Evolutionary conservation across 2,888 invertebrate genomes (phyloP).

Genomic region (Acleris sparsana): DNA sequence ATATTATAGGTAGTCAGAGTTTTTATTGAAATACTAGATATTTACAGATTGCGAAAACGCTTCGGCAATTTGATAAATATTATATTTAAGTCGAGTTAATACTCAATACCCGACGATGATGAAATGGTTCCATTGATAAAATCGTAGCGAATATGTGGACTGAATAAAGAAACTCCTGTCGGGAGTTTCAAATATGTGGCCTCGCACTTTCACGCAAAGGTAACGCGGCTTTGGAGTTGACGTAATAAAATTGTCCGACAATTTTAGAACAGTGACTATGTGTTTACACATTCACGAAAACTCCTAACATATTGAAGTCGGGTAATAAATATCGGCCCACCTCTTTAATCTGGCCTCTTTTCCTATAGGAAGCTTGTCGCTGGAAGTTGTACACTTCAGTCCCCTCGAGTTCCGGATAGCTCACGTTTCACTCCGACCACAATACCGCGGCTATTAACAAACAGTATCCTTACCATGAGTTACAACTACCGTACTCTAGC

Average conservation of each 20-base stretch:
- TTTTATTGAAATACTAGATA: no score
- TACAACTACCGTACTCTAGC: no score
- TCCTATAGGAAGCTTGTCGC: constrained; percentile 4
- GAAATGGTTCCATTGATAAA: no score
- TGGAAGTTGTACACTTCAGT: background rate
- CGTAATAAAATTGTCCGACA: constrained; percentile 16
- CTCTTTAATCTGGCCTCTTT: constrained; percentile 12
- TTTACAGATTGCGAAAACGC: no score
- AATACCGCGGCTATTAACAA: constrained; percentile 52
- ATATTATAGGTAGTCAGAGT: no score
- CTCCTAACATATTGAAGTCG: constrained; percentile 4
- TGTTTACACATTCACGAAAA: constrained; percentile 7
- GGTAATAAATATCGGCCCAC: constrained; percentile 6
- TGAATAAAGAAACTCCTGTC: no score
- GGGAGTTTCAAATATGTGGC: no score
- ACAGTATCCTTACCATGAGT: no score
- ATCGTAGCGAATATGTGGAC: no score
- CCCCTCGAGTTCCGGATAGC: constrained; percentile 41
- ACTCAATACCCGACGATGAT: no score
- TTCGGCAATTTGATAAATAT: no score
- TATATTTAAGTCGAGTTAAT: no score
- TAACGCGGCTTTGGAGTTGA: constrained; percentile 10
- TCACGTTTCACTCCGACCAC: constrained; percentile 53
- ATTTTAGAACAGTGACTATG: constrained; percentile 12
- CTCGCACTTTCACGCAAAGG: background rate